Base-by-base conservation (phyloP, 1,140 invertebrate species). In the Panonychus citri region DNA sequence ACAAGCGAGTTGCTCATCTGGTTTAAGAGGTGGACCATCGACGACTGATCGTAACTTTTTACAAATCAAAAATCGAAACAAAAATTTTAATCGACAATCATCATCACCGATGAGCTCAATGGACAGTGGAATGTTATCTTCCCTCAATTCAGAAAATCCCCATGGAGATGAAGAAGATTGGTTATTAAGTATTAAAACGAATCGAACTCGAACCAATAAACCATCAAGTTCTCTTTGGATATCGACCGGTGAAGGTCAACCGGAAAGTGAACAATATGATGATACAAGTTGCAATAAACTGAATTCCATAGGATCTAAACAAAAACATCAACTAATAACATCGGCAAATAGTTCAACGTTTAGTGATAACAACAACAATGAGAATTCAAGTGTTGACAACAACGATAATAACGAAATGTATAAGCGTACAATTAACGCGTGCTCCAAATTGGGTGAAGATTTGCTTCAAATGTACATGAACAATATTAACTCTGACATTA, bases 391-490 rank as follows among this genome's bases (percentile, higher is more conserved):
- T 8, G 43, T 10, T n/a, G 15, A 2, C 21, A 24, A 19, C 10
- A 8, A 27, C 12, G 24, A 30, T 27, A 10, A 17, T 15, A 3
- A 21, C 24, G n/a, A n/a, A n/a, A n/a, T n/a, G n/a, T n/a, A n/a
- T n/a, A 51, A 7, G 15, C 48, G 62, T 19, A 57, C 57, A 43
- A 48, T 64, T 53, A 73, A 73, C 52, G 68, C 76, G 0, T 77
- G 76, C 55, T 78, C 76, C 28, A 74, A 79, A 42, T 68, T 90
- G 1, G 85, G 85, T 0, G 81, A 85, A 66, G 85, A 89, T 70
- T 69, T 91, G 17, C 68, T 90, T 10, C 74, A 81, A 56, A 87
- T 88, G 82, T 89, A 88, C 66, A 68, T 88, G 50, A 83, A 88
- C 64, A 85, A 88, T 70, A 81, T 86, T 43, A 81, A 81, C 63